Base-by-base conservation (phyloP, 2,888 invertebrate species). In the Drosophila anceps region DNA sequence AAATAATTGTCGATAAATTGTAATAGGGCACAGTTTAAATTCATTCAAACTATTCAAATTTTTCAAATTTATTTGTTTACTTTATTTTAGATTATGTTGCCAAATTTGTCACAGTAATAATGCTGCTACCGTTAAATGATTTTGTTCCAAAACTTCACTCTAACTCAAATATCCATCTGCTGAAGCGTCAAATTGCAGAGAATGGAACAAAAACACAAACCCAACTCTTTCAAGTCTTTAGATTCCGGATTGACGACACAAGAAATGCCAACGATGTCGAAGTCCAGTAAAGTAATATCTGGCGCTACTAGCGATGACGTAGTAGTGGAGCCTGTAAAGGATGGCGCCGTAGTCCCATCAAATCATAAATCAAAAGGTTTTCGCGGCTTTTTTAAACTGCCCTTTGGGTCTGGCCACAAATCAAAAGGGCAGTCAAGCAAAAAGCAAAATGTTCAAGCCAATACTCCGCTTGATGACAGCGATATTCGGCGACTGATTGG, bases 191-290 rank as follows among this genome's bases (percentile, higher is more conserved):
- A 64, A 80, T 80, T 9, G 76, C 69, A 8, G 73, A 84, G 15
- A 29, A 80, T 73, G 82, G 84, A 59, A 76, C 85, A 54, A 71
- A 84, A 51, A 60, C 76, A 18, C 73, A 84, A 57, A 58, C 69
- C 5, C 35, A 80, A 51, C 66, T 79, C 18, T 65, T 79, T n/a
- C 79, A 79, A 68, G 81, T 73, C n/a, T 79, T 81, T 69, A 51
- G 69, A 33, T 81, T 70, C 60, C 60, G 73, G 12, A 35, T 76
- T 15, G 58, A 66, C 4, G 55, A 67, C 4, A 8, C 31, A 12
- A 9, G 39, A 58, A 53, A 8, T 15, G 7, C n/a, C 27, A 51
- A n/a, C 35, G 18, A 50, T 6, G 10, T 33, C 33, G 15, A 46
- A 0, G 24, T 43, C 4, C 13, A 59, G 37, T 37, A 43, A 10